Base-by-base conservation (phyloP, 2,113 vertebrate species). In the Myodes glareolus region DNA sequence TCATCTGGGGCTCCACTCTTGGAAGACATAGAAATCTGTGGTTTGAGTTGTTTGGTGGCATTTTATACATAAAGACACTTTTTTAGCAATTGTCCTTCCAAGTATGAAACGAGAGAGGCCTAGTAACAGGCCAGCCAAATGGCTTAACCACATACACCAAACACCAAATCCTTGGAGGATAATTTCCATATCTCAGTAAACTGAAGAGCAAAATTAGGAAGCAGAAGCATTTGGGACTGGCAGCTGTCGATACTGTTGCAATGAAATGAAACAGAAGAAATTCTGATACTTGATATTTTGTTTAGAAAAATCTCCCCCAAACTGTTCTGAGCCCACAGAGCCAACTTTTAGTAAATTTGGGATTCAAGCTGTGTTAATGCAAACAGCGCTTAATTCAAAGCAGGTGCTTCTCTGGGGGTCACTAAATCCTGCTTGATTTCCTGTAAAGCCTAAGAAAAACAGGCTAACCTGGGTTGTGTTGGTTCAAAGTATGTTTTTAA, bases 321-420 rank as follows among this genome's bases (percentile, higher is more conserved):
- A 92, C 25, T 87, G 86, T 68, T 86, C 77, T 95, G 90, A 96
- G 73, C n/a, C 72, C 42, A 63, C 39, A 81, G 67, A 95, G 72
- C 55, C 82, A 95, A 85, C 47, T 29, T 89, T 61, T 23, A 16
- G n/a, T 95, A 95, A 94, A 85, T 8, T 77, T 67, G 72, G 42
- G 76, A n/a, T 11, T 45, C 29, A 63, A 65, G 2, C 4, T 9
- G n/a, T 7, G 88, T 52, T 90, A 93, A 88, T 29, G 12, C 31
- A 96, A 94, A 96, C 31, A 91, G 31, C 23, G 19, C 50, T 85
- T 94, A 89, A 95, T 73, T 97, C 90, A 96, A 91, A 96, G 52
- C 80, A 82, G 86, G 39, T 81, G 13, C 75, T 81, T 86, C 55
- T 29, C 84, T n/a, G 36, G 45, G 7, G 6, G 25, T 45, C 23